Conservation (phyloP, 2,113 vertebrate genomes). For the Gorilla gorilla region DNA sequence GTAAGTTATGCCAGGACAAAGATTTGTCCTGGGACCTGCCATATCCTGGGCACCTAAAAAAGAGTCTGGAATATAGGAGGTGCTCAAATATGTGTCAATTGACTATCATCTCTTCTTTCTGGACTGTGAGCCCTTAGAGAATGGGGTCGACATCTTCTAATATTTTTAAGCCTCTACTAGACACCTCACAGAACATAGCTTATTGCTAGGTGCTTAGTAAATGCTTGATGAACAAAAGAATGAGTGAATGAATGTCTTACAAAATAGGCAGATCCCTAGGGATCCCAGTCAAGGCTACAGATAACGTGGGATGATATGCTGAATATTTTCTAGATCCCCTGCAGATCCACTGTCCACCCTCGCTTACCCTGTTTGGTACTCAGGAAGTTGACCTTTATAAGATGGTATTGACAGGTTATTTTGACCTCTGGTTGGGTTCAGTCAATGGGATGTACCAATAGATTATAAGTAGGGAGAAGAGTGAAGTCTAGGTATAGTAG, state of each 20-base stretch:
- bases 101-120: neutral
- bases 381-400: neutral
- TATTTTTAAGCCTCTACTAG: neutral
- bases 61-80: neutral
- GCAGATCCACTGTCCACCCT: neutral
- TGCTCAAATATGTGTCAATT: neutral
- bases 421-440: neutral
- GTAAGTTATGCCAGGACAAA: neutral
- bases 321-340: neutral
- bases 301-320: neutral
- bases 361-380: neutral
- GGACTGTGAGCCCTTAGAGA: neutral
- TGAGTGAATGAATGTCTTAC: neutral
- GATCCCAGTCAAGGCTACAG: neutral
- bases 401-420: neutral
- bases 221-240: neutral
- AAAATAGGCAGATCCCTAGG: neutral
- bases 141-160: neutral
- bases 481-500: neutral
- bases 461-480: neutral
- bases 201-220: neutral
- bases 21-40: neutral
- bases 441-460: neutral
- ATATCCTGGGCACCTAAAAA: neutral
- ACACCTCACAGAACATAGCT: neutral